These are phyloP conservation scores for Brachyptera putata DNA, from an alignment of 2,888 invertebrate species.

Conservation along the genomic window DNA sequence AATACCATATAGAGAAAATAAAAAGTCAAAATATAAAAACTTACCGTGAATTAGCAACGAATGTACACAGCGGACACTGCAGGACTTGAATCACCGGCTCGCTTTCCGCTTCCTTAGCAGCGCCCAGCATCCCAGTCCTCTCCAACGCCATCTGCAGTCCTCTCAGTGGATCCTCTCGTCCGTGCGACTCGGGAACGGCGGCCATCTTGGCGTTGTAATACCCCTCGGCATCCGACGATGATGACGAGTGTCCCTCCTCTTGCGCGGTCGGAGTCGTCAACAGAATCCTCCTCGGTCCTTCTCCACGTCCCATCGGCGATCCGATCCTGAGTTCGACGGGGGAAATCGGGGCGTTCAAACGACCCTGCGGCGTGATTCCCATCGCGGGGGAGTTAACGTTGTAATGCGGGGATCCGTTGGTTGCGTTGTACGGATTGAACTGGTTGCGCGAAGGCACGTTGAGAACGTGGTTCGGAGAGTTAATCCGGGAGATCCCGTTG, in stretches of 20 bases:
- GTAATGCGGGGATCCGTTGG: too few species aligned
- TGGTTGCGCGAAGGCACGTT: conserved; percentile 33
- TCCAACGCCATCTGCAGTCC: conserved; percentile 44
- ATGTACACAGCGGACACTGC: conserved; percentile 52
- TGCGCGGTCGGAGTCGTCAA: background rate
- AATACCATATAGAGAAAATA: too few species aligned
- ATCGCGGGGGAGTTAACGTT: too few species aligned
- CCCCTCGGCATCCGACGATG: background rate
- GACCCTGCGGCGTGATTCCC: too few species aligned
- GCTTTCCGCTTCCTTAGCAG: background rate
- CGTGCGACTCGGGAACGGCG: conserved; percentile 26
- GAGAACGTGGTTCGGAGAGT: conserved; percentile 41
- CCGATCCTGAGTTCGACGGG: too few species aligned
- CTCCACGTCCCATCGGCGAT: conserved; percentile 45
- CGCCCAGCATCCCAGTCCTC: conserved; percentile 34
- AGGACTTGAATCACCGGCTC: background rate
- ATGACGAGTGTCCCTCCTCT: background rate
- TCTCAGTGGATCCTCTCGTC: conserved; percentile 40
- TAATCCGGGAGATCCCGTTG: conserved; percentile 39
- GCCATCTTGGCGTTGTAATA: conserved; percentile 1
- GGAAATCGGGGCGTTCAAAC: too few species aligned
- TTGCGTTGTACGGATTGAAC: conserved; percentile 36
- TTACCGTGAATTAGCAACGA: conserved; percentile 45
- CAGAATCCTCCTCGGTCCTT: conserved; percentile 38
- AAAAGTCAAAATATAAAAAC: too few species aligned